A percentile compares a stretch with the other conserved stretches of the same genome.
phyloP scores from a whole-genome alignment of 2,113 vertebrate species.

The Poicephalus meyeri region DNA sequence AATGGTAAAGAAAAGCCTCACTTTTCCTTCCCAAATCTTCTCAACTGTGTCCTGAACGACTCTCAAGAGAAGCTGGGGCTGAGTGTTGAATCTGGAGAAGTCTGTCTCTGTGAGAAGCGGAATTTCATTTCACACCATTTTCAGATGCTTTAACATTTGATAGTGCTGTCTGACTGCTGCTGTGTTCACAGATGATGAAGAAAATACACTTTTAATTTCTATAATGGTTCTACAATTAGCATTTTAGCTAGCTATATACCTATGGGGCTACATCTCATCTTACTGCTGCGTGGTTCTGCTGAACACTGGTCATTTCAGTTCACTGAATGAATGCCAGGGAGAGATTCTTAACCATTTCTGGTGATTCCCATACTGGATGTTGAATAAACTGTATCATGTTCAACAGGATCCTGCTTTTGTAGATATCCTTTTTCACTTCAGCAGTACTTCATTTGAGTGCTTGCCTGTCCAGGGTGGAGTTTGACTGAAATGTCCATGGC shows the following conservation, averaged over 20 bases:
- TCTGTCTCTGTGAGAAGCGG: not conserved
- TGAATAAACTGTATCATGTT: not conserved
- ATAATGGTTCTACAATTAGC: not conserved
- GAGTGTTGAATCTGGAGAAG: not conserved
- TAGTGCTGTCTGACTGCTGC: not conserved
- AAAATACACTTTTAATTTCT: not conserved
- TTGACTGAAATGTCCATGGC: not conserved
- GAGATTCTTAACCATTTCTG: not conserved
- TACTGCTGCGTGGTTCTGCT: not conserved
- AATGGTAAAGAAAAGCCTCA: not conserved
- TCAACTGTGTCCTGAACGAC: not conserved
- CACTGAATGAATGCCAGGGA: not conserved
- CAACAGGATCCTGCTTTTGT: not conserved
- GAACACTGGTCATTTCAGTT: not conserved
- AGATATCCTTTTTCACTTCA: not conserved
- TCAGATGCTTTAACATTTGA: not conserved
- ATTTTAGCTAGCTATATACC: not conserved
- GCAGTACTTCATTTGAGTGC: not conserved
- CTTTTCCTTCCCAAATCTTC: not conserved
- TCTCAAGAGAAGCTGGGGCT: not conserved
- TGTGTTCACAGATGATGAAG: not conserved
- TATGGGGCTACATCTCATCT: not conserved
- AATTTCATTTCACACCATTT: not conserved
- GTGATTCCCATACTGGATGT: not conserved
- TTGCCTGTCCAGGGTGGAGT: not conserved